A percentile compares a stretch with the other conserved stretches of the same genome.
phyloP scores from a whole-genome alignment of 2,113 vertebrate species.

The Paramormyrops kingsleyae region DNA sequence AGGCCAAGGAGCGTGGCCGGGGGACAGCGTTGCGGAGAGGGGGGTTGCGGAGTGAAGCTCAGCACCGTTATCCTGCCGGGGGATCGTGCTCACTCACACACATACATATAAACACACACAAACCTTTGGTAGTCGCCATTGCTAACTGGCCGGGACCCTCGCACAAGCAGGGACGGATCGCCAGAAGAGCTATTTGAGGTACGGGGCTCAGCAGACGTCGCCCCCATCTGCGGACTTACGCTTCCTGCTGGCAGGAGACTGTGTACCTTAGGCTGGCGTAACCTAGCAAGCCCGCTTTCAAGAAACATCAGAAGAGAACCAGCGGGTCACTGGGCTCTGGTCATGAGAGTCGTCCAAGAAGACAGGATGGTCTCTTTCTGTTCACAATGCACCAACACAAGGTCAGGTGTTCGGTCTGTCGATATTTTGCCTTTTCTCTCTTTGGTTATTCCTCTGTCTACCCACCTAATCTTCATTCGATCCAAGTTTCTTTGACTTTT shows the following conservation, averaged over 20 bases:
- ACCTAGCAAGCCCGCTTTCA: neutral
- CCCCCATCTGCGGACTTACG: neutral
- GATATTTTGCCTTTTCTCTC: conserved; percentile 9
- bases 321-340: conserved; percentile 21
- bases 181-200: neutral
- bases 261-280: neutral
- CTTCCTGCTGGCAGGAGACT: neutral
- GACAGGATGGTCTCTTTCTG: conserved; percentile 63
- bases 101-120: neutral
- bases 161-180: neutral
- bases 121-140: neutral
- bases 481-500: neutral
- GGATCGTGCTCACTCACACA: neutral
- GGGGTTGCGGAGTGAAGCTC: neutral
- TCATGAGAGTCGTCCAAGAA: conserved; percentile 56
- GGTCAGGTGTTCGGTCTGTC: conserved; percentile 45
- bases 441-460: neutral
- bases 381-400: conserved; percentile 66
- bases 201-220: neutral
- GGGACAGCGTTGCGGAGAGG: neutral
- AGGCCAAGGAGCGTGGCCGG: neutral
- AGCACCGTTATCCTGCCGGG: neutral
- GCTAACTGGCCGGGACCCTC: neutral
- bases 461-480: neutral
- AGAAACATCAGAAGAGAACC: accelerated